A percentile compares a stretch with the other conserved stretches of the same genome.
Conservation (phyloP, 2,113 vertebrate species). For the Scomber scombrus region DNA sequence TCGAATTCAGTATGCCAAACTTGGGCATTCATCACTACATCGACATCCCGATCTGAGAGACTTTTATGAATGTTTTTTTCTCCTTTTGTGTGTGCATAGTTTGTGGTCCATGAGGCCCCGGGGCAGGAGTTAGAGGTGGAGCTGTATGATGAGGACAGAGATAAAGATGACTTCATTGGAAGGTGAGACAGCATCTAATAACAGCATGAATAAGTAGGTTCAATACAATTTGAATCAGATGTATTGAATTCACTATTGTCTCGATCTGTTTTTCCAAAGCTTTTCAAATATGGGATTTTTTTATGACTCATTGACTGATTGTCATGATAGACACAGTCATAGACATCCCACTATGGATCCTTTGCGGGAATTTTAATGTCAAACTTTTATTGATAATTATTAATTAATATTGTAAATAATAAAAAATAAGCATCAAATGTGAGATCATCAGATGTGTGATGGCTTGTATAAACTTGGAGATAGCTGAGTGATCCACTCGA, state of each 20-base stretch:
- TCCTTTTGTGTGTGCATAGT: slow-evolving; percentile 77
- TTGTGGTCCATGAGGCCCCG: slow-evolving; percentile 94
- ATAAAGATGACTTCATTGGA: slow-evolving; percentile 96
- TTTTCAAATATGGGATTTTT: too few species aligned
- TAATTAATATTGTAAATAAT: too few species aligned
- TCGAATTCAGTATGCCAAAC: neutral
- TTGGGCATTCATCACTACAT: too few species aligned
- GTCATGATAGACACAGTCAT: too few species aligned
- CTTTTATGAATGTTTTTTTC: neutral
- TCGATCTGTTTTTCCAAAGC: too few species aligned
- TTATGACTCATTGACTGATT: neutral
- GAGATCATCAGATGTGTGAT: too few species aligned
- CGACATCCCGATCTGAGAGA: neutral
- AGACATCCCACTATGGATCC: too few species aligned
- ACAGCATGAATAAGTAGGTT: neutral
- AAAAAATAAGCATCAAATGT: too few species aligned
- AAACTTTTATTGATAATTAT: neutral
- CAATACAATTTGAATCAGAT: neutral
- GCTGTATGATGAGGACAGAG: slow-evolving; percentile 93
- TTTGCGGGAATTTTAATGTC: neutral
- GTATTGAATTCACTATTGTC: neutral
- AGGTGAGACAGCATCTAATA: slow-evolving; percentile 80
- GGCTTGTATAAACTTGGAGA: neutral
- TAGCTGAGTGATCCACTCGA: too few species aligned
- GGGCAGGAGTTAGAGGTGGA: slow-evolving; percentile 96